These are phyloP conservation scores for Hirudinaria manillensis DNA, from an alignment of 2,888 invertebrate genomes.

Conservation along the genomic window DNA sequence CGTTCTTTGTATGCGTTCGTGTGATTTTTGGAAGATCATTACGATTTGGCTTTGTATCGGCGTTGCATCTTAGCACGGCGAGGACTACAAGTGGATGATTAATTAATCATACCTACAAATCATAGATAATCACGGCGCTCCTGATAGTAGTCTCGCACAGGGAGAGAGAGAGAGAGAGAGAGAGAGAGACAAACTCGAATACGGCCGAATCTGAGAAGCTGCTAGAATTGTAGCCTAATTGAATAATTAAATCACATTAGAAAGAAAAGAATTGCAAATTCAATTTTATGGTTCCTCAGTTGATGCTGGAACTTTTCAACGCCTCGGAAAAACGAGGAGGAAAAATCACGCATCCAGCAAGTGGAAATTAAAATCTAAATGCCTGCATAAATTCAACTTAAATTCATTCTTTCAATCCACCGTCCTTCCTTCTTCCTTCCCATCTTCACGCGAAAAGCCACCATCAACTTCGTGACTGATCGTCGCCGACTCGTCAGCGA, in stretches of 20 bases:
- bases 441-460: neutral
- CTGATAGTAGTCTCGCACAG: too few relatives aligned
- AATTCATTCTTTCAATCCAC: neutral
- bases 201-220: too few relatives aligned
- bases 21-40: too few relatives aligned
- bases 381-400: constrained; percentile 8
- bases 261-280: constrained; percentile 18
- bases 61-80: too few relatives aligned
- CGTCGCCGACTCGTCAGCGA: neutral
- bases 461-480: neutral
- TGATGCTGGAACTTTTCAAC: neutral
- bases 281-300: constrained; percentile 1
- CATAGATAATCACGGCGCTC: too few relatives aligned
- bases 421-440: neutral
- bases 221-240: neutral
- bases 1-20: too few relatives aligned
- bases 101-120: too few relatives aligned
- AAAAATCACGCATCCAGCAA: constrained; percentile 8
- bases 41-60: too few relatives aligned
- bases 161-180: too few relatives aligned
- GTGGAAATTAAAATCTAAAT: neutral
- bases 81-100: too few relatives aligned
- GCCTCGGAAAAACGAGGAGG: neutral
- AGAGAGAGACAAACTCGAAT: too few relatives aligned
- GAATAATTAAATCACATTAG: constrained; percentile 7